Percentiles rank a stretch among this genome's conserved stretches.
Conservation (phyloP, 2,113 vertebrate species). For the Clarias gariepinus region DNA sequence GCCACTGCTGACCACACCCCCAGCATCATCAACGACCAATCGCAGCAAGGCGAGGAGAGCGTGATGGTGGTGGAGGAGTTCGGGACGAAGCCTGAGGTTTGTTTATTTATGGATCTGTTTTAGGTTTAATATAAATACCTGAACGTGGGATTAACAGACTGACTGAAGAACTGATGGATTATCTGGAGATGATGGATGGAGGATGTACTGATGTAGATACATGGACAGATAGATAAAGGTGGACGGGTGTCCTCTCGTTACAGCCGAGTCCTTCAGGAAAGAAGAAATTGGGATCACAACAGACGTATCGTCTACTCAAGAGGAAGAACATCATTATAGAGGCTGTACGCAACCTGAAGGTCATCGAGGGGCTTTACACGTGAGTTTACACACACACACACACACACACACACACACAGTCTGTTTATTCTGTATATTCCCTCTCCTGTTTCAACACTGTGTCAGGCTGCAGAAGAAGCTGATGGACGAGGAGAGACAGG, state of each 20-base stretch:
- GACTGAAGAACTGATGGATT: not conserved
- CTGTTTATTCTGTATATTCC: not conserved
- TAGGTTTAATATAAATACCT: not conserved
- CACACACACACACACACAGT: not conserved
- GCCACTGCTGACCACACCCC: not conserved
- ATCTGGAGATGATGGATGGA: not conserved
- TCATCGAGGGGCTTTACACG: constrained; percentile 90
- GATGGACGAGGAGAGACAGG: constrained; percentile 86
- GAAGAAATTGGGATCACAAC: constrained; percentile 66
- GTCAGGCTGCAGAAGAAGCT: constrained; percentile 92
- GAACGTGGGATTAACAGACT: not conserved
- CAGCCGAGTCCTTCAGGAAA: constrained; percentile 50
- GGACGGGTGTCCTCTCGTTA: not conserved
- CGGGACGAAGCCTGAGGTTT: constrained; percentile 70
- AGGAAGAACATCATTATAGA: constrained; percentile 94
- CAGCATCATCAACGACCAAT: constrained; percentile 11
- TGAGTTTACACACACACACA: constrained; percentile 66
- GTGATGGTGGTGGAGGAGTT: constrained; percentile 77
- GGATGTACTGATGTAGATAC: not conserved
- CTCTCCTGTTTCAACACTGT: not conserved
- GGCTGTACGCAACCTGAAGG: constrained; percentile 79
- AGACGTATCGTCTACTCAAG: constrained; percentile 88
- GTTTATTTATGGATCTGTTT: constrained; percentile 11
- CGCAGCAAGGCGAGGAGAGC: constrained; percentile 43
- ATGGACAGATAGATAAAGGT: not conserved